Base-by-base conservation (phyloP, 2,797 vertebrate species). In the Triplophysa bombifrons region DNA sequence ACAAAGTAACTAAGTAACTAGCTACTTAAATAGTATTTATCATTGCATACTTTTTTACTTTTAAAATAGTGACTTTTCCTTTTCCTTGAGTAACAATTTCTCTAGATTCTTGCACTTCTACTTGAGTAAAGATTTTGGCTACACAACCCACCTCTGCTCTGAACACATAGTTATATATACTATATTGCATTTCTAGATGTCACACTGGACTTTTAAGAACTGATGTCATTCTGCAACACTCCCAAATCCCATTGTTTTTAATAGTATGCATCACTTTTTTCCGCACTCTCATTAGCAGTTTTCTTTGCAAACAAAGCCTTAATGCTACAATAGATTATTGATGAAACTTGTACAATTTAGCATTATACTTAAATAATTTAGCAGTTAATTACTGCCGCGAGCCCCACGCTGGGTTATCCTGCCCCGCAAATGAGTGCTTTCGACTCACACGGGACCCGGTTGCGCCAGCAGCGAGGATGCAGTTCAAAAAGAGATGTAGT, bases 361-460 rank as follows among this genome's bases (percentile, higher is more conserved):
- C 80, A 82, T 73, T 70, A 78, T 64, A 78, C 65, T 27, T 73
- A 77, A 84, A 81, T 80, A 73, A 83, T 84, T 85, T 83, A 83
- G 74, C 65, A 79, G 74, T 77, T 86, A 84, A 87, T 86, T 86
- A 86, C 78, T 85, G 78, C 74, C 68, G 65, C 56, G 71, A 82
- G 80, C 73, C 64, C 41, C 9, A 48, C 55, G 53, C 79, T 71
- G 63, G 70, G 75, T 72, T 75, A 70, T 81, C 73, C 66, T 75
- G 55, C 69, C 41, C 63, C 19, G 56, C 72, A 80, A 84, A 91
- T 72, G 78, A 80, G 72, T 51, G 70, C 70, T 75, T 70, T 79
- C 12, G 17, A 22, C 19, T 58, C 72, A 71, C 20, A 51, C 41
- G 53, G 76, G 71, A n/a, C 74, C 46, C 1, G 34, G 75, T 64